Percentiles rank a stretch among this genome's conserved stretches.
Evolutionary conservation across 2,797 vertebrate species (phyloP).

Genomic region (Anableps anableps): DNA sequence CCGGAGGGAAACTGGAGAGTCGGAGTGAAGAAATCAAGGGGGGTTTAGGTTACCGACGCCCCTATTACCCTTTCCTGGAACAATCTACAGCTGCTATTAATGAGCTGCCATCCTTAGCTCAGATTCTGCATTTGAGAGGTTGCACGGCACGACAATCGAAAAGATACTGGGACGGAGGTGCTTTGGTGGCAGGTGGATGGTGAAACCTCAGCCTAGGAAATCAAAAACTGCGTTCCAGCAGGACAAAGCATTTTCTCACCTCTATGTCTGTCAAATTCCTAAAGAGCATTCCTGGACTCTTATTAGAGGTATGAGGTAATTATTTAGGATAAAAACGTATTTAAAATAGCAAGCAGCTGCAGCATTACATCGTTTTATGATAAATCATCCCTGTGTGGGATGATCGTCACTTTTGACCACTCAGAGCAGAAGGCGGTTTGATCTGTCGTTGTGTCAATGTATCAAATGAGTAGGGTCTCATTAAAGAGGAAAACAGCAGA

Average conservation of each 20-base stretch:
- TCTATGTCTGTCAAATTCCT: background rate
- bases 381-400: slow-evolving; percentile 61
- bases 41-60: slow-evolving; percentile 68
- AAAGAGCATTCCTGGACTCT: background rate
- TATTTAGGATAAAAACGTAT: background rate
- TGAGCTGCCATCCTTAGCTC: slow-evolving; percentile 41
- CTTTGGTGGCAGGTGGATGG: slow-evolving; percentile 26
- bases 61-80: slow-evolving; percentile 72
- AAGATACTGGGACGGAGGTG: slow-evolving; percentile 36
- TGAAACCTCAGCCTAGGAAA: slow-evolving; percentile 16
- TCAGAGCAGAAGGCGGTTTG: slow-evolving; percentile 42
- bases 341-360: slow-evolving; percentile 11
- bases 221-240: background rate
- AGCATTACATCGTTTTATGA: slow-evolving; percentile 27
- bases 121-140: slow-evolving; percentile 23
- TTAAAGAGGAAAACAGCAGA: slow-evolving; percentile 16
- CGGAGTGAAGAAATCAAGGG: slow-evolving; percentile 53
- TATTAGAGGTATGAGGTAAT: background rate
- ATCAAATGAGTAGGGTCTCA: slow-evolving; percentile 32
- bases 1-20: slow-evolving; percentile 74
- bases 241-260: slow-evolving; percentile 26
- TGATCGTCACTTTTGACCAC: slow-evolving; percentile 42
- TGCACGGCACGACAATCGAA: slow-evolving; percentile 41
- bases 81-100: slow-evolving; percentile 76
- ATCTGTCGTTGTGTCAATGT: slow-evolving; percentile 32